Evolutionary conservation across 2,797 vertebrate species (phyloP), one percentile per base, ranked within the genome.

Genomic region (Smutsia gigantea): DNA sequence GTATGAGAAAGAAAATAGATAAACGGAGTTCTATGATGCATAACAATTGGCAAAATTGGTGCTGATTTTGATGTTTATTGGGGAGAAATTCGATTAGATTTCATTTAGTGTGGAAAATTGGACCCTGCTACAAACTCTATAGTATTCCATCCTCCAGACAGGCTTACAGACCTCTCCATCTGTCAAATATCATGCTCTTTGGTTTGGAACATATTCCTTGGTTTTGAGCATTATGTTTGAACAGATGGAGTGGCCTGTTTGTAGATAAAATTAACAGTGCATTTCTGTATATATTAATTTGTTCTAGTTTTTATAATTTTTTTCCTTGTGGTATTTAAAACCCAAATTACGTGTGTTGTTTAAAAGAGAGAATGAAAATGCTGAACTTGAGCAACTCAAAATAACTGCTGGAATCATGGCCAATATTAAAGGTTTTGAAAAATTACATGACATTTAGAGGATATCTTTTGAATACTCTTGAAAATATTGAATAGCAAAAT

Each of bases 151-250:
- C 87, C 87, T 96, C 93, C 93, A 94, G 96, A 97, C 92, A 97
- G 90, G 94, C 93, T 72, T 84, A 68, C 37, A 86, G 96, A 88
- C 95, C 94, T 95, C 93, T 90, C 97, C 98, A 98, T 98, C 98
- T 98, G 98, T 97, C 97, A 97, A 95, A 98, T 97, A 97, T 90
- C 97, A 96, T 94, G 97, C 97, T 98, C 97, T 97, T 95, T 98
- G 97, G 97, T 95, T 97, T 97, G 97, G 97, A 98, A 97, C 97
- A 97, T 95, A 97, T 97, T 97, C 93, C 93, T 97, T 97, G 77
- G 61, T 97, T 96, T 97, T 95, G 97, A 97, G 93, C 95, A 92
- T 96, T 97, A 96, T 97, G 96, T 97, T 96, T 97, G 96, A 97
- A 97, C 97, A 98, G 97, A 97, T 98, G 97, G 97, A 96, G 93